Base-by-base conservation (phyloP, 2,113 vertebrate species). In the Aegithalos caudatus region DNA sequence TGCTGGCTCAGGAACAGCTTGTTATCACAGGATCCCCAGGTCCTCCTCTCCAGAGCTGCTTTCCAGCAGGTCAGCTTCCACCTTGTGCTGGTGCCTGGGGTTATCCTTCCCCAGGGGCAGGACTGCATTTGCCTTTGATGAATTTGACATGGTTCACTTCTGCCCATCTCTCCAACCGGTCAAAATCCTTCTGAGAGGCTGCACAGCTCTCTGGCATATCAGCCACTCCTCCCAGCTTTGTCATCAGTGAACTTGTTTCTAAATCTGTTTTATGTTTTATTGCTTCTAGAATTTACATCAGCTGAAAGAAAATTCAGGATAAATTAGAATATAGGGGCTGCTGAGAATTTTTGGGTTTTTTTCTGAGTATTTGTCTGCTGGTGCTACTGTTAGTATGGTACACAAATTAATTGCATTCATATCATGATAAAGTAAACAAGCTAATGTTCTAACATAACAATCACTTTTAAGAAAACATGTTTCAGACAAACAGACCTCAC, bases 161-260 rank as follows among this genome's bases (percentile, higher is more conserved):
- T 57, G 22, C 12, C 1, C 37, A 14, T 57, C 6, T 72, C 27
- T 73, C 37, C 14, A 37, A 9, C 4, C 2, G 50, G 12, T 33
- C 10, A 1, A 33, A 23, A 28, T 51, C 51, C 12, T 42, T 44
- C 58, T 58, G 37, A 88, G 58, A 51, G 8, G 12, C 67, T 57
- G 27, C 19, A 44, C 6, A 44, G 45, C 8, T 5, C 5, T 20
- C 2, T 0, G 22, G 27, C 6, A 1, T 57, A 44, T 44, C 1
- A 0, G 21, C 37, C 18, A 5, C 33, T 65, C 22, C 18, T 72
- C 22, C 23, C 27, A 73, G 44, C 6, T 37, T 24, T 33, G 22
- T 37, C 18, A 28, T 33, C 33, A 44, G 18, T 57, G 24, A 73
- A 73, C 12, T 65, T 65, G 10, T 79, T 71, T 71, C 14, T 37